phyloP scores from a whole-genome alignment of 2,113 vertebrate species.

The Plecturocebus donacophilus region DNA sequence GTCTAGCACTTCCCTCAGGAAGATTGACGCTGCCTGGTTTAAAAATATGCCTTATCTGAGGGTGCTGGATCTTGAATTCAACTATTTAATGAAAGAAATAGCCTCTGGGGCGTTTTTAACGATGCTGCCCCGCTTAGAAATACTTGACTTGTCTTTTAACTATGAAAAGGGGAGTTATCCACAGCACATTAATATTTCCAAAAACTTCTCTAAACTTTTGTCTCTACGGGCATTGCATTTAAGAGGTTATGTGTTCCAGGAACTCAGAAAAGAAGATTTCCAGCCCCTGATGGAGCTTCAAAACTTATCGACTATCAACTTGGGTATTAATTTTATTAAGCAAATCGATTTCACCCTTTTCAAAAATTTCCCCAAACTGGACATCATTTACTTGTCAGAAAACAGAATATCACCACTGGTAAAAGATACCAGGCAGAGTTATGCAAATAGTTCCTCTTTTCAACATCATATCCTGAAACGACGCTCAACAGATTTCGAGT shows the following conservation, averaged over 20 bases:
- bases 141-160: constrained; percentile 88
- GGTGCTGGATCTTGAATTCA: constrained; percentile 81
- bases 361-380: constrained; percentile 74
- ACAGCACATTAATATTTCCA: constrained; percentile 72
- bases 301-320: constrained; percentile 83
- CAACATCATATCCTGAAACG: constrained; percentile 33
- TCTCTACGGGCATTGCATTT: constrained; percentile 84
- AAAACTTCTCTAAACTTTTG: constrained; percentile 80
- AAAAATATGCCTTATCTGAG: constrained; percentile 76
- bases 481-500: constrained; percentile 18
- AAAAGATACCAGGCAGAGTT: neutral
- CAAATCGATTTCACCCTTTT: constrained; percentile 82
- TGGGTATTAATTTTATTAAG: constrained; percentile 89
- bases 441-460: neutral
- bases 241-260: constrained; percentile 86
- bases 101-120: constrained; percentile 79
- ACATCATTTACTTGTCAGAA: constrained; percentile 86
- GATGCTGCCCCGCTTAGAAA: constrained; percentile 79
- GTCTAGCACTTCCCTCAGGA: constrained; percentile 83
- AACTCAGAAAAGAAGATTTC: constrained; percentile 81
- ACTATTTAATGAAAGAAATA: constrained; percentile 75
- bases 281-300: constrained; percentile 79
- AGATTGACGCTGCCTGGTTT: constrained; percentile 82
- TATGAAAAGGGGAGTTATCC: constrained; percentile 77
- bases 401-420: constrained; percentile 84